These are phyloP conservation scores for Clarias magur DNA, from an alignment of 2,113 vertebrate genomes.

Conservation along the genomic window DNA sequence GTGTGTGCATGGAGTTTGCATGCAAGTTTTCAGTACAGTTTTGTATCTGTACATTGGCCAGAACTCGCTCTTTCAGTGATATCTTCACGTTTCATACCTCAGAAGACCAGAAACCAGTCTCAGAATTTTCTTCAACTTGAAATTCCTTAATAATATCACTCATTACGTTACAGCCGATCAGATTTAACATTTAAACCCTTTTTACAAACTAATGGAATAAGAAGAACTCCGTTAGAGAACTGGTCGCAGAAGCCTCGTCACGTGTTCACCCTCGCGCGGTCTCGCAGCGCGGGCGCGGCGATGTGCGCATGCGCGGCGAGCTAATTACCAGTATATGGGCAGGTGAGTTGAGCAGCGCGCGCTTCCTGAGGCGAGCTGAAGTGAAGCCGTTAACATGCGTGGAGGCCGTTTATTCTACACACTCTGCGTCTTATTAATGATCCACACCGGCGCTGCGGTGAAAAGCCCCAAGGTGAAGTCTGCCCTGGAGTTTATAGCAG, in stretches of 20 bases:
- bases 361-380: not conserved
- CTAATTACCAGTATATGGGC: constrained; percentile 33
- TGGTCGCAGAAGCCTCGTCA: not conserved
- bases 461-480: constrained; percentile 7
- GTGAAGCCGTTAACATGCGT: constrained; percentile 3
- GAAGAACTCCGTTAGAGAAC: not conserved
- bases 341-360: constrained; percentile 15
- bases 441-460: not conserved
- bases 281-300: not conserved
- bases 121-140: too few relatives aligned
- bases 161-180: too few relatives aligned
- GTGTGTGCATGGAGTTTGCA: too few relatives aligned
- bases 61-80: too few relatives aligned
- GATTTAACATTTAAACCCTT: too few relatives aligned
- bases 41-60: too few relatives aligned
- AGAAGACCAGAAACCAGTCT: too few relatives aligned
- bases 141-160: too few relatives aligned
- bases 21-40: too few relatives aligned
- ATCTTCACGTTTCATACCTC: too few relatives aligned
- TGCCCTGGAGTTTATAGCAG: not conserved
- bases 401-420: not conserved
- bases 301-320: constrained; percentile 16
- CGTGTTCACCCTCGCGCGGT: not conserved
- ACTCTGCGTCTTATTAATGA: not conserved
- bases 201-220: not conserved